phyloP scores from a whole-genome alignment of 2,888 invertebrate genomes.

The Pandemis cinnamomeana region DNA sequence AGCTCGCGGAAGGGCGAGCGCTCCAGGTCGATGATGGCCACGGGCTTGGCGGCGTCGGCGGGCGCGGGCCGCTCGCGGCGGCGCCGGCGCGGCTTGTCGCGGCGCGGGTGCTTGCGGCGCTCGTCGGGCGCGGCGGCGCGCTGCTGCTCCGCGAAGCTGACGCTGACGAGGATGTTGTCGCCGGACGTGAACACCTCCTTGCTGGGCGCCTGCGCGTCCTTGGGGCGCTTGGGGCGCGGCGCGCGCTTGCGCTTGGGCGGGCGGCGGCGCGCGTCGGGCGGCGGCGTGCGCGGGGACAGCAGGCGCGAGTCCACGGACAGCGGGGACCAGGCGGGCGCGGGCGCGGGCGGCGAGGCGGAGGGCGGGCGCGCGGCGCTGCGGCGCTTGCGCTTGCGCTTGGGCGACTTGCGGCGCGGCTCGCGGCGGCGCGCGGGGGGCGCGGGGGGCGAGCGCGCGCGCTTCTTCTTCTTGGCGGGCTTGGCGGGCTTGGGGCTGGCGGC shows the following conservation, averaged over 20 bases:
- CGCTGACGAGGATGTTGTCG: conserved; percentile 96
- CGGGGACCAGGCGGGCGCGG: conserved; percentile 55
- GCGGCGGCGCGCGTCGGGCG: conserved; percentile 61
- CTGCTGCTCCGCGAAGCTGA: conserved; percentile 92
- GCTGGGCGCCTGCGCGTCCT: conserved; percentile 81
- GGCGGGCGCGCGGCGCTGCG: conserved; percentile 59
- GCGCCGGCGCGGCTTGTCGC: conserved; percentile 47
- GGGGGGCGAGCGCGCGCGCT: conserved; percentile 61
- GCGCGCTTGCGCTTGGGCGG: conserved; percentile 76
- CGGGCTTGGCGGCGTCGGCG: conserved; percentile 83
- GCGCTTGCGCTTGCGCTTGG: conserved; percentile 67
- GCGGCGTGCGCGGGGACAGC: conserved; percentile 87
- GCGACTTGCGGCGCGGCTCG: conserved; percentile 58
- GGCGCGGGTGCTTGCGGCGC: conserved; percentile 39
- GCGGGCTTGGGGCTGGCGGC: conserved; percentile 56
- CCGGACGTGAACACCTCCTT: conserved; percentile 96
- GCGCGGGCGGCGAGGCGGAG: conserved; percentile 50
- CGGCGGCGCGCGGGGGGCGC: conserved; percentile 54
- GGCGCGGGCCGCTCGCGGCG: conserved; percentile 33
- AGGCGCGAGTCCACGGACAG: conserved; percentile 80
- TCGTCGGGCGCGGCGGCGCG: conserved; percentile 52
- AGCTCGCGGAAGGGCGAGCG: conserved; percentile 93
- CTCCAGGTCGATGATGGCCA: conserved; percentile 94
- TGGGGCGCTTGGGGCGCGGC: conserved; percentile 49
- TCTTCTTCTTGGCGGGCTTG: conserved; percentile 60